Base-by-base conservation (phyloP, 1,140 invertebrate species). In the Bombus affinis region DNA sequence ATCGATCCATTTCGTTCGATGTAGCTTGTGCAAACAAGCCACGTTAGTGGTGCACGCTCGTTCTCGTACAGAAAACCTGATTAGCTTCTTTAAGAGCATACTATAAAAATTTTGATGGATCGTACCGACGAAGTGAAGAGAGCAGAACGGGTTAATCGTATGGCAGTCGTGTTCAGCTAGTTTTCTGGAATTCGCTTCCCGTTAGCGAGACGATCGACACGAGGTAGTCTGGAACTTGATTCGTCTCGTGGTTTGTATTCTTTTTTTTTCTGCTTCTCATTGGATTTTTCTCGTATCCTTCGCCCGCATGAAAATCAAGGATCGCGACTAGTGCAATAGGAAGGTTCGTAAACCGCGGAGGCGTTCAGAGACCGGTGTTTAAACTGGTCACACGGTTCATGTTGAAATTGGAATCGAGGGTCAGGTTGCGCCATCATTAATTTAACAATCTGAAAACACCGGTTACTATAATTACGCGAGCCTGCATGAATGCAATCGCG, bases 121-220 rank as follows among this genome's bases (percentile, higher is more conserved):
- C 44, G 32, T 32, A 5, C 6, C 13, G 13, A 10, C 13, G 57
- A 80, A 53, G 5, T 12, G 42, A 59, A 39, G 15, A n/a, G 25
- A 76, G 18, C 22, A 42, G 28, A 57, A 75, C 25, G 13, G n/a
- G 22, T 80, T 44, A 62, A 87, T 70, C 62, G 71, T 65, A 85
- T 59, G 57, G 59, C 74, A 35, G 44, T 72, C 68, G 78, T 77
- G 86, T 89, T 81, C 89, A 85, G 85, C 90, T 86, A 87, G 90
- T 90, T 90, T 90, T 86, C 75, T 86, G 90, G 89, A 91, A 91
- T 91, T 85, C 73, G 62, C 39, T 90, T 91, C 87, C 90, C 90
- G 89, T 91, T 91, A 91, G 75, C 74, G 66, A 15, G 10, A 65
- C 75, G 78, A 73, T 68, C 47, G 81, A 66, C 71, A 10, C 76